These are phyloP conservation scores for Pelodiscus sinensis DNA, from an alignment of 2,113 vertebrate species.

Conservation along the genomic window DNA sequence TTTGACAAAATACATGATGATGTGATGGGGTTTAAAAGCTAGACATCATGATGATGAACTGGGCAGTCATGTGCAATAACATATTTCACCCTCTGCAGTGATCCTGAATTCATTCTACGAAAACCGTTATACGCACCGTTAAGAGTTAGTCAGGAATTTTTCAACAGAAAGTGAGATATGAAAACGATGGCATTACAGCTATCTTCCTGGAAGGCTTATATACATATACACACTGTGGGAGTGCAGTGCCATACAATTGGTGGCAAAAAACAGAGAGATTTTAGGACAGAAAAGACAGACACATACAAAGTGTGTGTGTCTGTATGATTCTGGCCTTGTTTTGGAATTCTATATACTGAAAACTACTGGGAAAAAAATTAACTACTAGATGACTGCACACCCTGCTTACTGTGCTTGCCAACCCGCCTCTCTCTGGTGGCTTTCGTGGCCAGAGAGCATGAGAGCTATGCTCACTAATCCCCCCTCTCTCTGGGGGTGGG, in stretches of 20 bases:
- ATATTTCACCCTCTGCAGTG: not conserved
- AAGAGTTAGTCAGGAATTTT: not conserved
- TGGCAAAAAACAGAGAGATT: not conserved
- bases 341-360: rapidly evolving
- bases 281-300: rapidly evolving
- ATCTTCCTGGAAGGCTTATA: not conserved
- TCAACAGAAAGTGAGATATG: not conserved
- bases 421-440: no score
- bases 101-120: not conserved
- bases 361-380: not conserved
- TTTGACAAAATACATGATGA: not conserved
- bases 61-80: not conserved
- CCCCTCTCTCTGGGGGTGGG: no score
- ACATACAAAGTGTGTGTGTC: rapidly evolving
- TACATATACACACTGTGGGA: not conserved
- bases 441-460: no score
- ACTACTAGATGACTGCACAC: no score
- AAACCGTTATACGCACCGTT: not conserved
- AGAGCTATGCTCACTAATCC: no score
- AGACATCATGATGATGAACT: not conserved
- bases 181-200: not conserved
- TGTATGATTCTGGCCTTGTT: not conserved
- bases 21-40: not conserved
- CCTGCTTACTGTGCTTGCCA: no score
- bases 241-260: not conserved